phyloP scores from a whole-genome alignment of 2,113 vertebrate genomes.

The Cavia porcellus region DNA sequence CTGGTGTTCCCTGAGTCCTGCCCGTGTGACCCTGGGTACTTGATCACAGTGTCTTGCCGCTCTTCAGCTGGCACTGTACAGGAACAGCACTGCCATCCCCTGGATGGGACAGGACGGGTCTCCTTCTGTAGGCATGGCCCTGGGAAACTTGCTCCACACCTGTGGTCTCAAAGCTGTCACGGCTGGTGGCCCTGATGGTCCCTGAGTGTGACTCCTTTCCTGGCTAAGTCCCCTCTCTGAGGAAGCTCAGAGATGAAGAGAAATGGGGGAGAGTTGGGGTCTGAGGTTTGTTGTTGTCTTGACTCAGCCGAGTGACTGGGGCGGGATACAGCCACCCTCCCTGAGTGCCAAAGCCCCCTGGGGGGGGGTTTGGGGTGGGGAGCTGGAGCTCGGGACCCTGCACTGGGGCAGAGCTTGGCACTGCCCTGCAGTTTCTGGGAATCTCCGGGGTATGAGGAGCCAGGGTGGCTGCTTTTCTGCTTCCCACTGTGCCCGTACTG shows the following conservation, averaged over 20 bases:
- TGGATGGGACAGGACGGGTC: rapidly evolving
- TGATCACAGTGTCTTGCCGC: not conserved
- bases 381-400: not conserved
- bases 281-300: not conserved
- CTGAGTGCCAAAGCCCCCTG: not conserved
- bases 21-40: not conserved
- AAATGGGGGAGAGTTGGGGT: not conserved
- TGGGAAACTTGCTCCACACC: too few species aligned
- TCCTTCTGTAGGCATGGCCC: not conserved
- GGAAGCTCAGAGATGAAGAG: not conserved
- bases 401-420: too few species aligned
- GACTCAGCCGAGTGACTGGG: not conserved
- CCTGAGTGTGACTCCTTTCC: not conserved
- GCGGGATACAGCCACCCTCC: not conserved
- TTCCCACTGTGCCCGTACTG: not conserved
- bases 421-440: not conserved
- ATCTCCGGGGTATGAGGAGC: not conserved
- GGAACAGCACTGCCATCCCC: not conserved
- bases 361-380: not conserved
- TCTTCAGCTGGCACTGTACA: not conserved
- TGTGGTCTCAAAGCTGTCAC: rapidly evolving
- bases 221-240: not conserved
- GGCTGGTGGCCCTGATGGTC: not conserved
- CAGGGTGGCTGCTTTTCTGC: not conserved
- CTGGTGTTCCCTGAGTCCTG: not conserved